These are phyloP conservation scores for Orchestes rusci DNA, from an alignment of 2,888 invertebrate genomes.

Conservation along the genomic window DNA sequence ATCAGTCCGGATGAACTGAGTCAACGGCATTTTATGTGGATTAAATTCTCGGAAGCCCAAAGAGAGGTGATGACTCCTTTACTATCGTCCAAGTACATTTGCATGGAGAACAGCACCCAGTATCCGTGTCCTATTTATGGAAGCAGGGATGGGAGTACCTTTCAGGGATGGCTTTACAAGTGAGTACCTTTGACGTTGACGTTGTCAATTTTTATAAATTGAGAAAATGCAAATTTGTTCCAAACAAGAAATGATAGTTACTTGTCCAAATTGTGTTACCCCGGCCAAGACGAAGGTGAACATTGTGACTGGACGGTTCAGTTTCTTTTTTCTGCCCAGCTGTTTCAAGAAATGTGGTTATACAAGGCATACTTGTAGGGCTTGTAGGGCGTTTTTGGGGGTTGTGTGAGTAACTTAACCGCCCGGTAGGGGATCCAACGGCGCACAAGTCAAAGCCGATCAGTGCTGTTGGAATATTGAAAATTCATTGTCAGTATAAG, in stretches of 20 bases:
- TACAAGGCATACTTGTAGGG: no score
- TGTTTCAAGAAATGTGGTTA: no score
- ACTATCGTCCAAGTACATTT: conserved; percentile 58
- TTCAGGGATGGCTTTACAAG: conserved; percentile 69
- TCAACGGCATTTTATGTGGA: conserved; percentile 59
- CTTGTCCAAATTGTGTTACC: conserved; percentile 20
- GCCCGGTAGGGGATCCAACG: no score
- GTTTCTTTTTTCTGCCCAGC: no score
- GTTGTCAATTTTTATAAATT: not conserved
- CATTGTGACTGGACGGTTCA: conserved; percentile 2
- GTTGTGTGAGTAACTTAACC: no score
- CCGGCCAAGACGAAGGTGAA: conserved; percentile 14
- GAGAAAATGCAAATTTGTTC: no score
- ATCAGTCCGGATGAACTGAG: conserved; percentile 55
- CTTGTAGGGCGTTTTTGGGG: no score
- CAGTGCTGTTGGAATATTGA: no score
- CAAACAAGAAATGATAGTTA: conserved; percentile 15
- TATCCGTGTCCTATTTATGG: conserved; percentile 53
- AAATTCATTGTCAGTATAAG: no score
- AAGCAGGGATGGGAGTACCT: conserved; percentile 58
- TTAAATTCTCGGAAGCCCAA: conserved; percentile 61
- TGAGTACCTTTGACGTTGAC: conserved; percentile 36
- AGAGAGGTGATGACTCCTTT: conserved; percentile 71
- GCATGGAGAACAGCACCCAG: conserved; percentile 28
- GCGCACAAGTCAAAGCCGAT: no score